Base-by-base conservation (phyloP, 2,113 vertebrate genomes). In the Megaleporinus macrocephalus region DNA sequence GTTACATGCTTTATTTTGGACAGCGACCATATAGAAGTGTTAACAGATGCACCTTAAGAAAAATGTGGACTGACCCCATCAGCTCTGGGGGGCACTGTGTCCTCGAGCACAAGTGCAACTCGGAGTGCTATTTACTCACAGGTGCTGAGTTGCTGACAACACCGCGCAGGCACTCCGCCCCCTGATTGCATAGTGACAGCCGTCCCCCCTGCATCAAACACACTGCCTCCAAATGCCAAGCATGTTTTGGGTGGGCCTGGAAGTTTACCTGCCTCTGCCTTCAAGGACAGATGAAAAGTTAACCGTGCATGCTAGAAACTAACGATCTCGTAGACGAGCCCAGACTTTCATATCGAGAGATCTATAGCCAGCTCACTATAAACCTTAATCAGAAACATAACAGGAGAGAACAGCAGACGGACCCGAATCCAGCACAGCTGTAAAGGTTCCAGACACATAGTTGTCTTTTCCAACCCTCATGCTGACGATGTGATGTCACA, bases 91-190 rank as follows among this genome's bases (percentile, higher is more conserved):
- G 68, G 18, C 66, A 69, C 81, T 78, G 79, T 73, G 81, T 86
- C 76, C 47, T 57, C 33, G 63, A 55, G 77, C 78, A 85, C 20
- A 68, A 77, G 68, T 65, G 78, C 41, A 80, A 70, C 86, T 83
- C 59, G 73, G 82, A 79, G 79, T 76, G 71, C 75, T 65, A 33
- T 66, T 79, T 86, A 57, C 78, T 83, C 76, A 76, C 69, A 70
- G 80, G 80, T 86, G 81, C 44, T 76, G 83, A 88, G 73, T 81
- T 78, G 82, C 86, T 65, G 57, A 78, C 73, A 83, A 51, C 41
- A 30, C 82, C 51, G 79, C 71, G 49, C 63, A 73, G 81, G 24
- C 27, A 76, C 22, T 13, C 29, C 78, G 86, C 75, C 81, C n/a
- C 78, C 3, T 14, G 22, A 44, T 44, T 81, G 73, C 73, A 65